Conservation (phyloP, 2,113 vertebrate genomes). For the Hippocampus guttulatus region DNA sequence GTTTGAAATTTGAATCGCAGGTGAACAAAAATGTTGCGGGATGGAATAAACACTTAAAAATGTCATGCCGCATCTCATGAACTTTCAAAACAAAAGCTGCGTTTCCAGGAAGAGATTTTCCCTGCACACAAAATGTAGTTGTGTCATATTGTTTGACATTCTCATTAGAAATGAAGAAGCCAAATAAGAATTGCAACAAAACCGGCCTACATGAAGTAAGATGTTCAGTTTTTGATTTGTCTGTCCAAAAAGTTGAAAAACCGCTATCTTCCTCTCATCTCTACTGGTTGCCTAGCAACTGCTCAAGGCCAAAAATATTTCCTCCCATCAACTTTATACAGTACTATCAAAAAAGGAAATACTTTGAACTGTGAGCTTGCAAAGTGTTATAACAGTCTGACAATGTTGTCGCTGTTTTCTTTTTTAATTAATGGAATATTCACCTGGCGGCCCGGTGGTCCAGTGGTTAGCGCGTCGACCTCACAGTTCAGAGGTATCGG, state of each 20-base stretch:
- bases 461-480: too few species aligned
- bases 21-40: too few species aligned
- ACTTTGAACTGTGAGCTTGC: background rate
- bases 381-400: background rate
- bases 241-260: background rate
- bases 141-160: background rate
- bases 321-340: background rate
- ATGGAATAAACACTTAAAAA: too few species aligned
- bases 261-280: conserved; percentile 1
- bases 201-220: background rate
- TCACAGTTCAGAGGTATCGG: too few species aligned
- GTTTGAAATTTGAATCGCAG: too few species aligned
- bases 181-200: background rate
- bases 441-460: too few species aligned
- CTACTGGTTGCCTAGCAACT: conserved; percentile 13
- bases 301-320: conserved; percentile 7
- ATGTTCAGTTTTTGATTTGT: background rate
- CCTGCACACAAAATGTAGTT: too few species aligned
- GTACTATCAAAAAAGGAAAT: background rate
- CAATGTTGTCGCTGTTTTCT: background rate
- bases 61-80: too few species aligned
- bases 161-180: background rate
- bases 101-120: too few species aligned
- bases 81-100: too few species aligned
- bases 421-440: background rate